These are phyloP conservation scores for Liasis olivaceus DNA, from an alignment of 2,797 vertebrate species.

Conservation along the genomic window DNA sequence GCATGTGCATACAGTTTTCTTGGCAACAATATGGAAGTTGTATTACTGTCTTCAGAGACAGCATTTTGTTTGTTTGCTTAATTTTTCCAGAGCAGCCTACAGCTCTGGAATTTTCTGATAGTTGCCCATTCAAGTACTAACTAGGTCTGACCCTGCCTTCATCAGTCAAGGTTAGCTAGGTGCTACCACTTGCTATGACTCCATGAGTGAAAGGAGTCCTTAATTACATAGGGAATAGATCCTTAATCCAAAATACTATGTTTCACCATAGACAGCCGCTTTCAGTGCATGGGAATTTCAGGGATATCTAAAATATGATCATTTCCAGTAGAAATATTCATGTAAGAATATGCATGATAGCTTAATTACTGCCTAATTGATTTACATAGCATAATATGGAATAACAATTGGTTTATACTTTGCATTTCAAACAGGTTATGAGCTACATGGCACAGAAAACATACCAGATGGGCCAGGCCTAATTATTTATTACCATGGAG, in stretches of 20 bases:
- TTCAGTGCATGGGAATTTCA: not conserved
- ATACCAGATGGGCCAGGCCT: conserved; percentile 87
- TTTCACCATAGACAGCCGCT: not conserved
- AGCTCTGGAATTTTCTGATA: not conserved
- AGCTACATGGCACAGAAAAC: conserved; percentile 89
- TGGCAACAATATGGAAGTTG: not conserved
- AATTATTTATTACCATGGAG: conserved; percentile 93
- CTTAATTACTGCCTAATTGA: not conserved
- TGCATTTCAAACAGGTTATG: conserved; percentile 80
- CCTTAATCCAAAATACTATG: not conserved
- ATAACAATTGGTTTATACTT: conserved; percentile 18
- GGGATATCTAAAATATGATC: not conserved
- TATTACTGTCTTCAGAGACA: not conserved
- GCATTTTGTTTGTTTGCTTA: not conserved
- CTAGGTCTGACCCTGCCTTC: not conserved
- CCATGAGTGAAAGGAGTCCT: not conserved
- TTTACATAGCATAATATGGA: not conserved
- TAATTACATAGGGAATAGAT: not conserved
- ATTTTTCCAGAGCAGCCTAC: not conserved
- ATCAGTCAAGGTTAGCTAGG: not conserved
- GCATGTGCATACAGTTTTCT: not conserved
- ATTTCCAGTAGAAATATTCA: not conserved
- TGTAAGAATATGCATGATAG: not conserved
- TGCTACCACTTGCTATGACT: not conserved
- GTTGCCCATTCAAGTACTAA: not conserved